Evolutionary conservation across 2,113 vertebrate species (phyloP), one percentile per base, ranked within the genome.

Genomic region (Chitala chitala): DNA sequence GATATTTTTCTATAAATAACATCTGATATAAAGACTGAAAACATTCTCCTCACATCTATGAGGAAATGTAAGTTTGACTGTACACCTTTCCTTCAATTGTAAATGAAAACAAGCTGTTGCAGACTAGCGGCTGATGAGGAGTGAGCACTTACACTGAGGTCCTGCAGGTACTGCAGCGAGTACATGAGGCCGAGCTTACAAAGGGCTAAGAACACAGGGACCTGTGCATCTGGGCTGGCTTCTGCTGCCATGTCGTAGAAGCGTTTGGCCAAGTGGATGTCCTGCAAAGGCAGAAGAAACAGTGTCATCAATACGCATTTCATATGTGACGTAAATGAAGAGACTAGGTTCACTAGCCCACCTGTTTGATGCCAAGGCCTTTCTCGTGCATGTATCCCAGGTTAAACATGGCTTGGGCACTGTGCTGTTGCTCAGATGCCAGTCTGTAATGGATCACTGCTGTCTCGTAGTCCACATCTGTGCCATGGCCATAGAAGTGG

Each of bases 181-280:
- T 99, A 98, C 76, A 98, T 76, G 46, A 98, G 82, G 3, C 94
- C 94, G 74, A 99, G 83, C 79, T 99, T 99, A 83, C 95, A 98
- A 75, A 99, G 91, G 0, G 97, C 97, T 44, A 99, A 86, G 84
- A 99, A 99, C 59, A 99, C 97, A 0, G 97, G 97, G 54, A 99
- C 95, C 83, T 99, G 97, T 42, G 97, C 97, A 20, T 99, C 97
- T 12, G 96, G 95, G 81, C 96, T 99, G 77, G 96, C 95, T 85
- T 99, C 97, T 0, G 96, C 96, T 0, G 97, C 97, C 97, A 99
- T 99, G 83, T 99, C 97, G 71, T 99, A 99, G 80, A 99, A 99
- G 31, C 97, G 93, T 78, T 99, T 99, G 61, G 97, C 97, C 73
- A 99, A 87, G 77, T 99, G 96, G 79, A 99, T 96, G 84, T 99